Percentiles rank a stretch among this genome's conserved stretches.
phyloP scores from a whole-genome alignment of 2,113 vertebrate species.

The Micronisus gabar region DNA sequence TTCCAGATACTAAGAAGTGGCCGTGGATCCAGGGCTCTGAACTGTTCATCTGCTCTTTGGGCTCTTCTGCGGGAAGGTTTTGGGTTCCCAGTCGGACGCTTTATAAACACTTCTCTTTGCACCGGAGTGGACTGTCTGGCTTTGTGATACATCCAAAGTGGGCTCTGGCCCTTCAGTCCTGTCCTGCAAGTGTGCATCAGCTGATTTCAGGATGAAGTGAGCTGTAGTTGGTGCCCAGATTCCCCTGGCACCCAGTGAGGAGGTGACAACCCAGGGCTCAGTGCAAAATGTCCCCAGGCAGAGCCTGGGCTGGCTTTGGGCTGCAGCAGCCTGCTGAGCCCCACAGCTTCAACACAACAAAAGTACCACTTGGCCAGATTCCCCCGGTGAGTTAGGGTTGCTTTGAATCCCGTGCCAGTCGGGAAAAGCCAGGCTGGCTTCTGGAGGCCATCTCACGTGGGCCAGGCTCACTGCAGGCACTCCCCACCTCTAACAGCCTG shows the following conservation, averaged over 20 bases:
- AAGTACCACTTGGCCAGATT: background rate
- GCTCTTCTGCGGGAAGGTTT: background rate
- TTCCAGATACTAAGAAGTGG: background rate
- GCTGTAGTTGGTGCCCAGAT: background rate
- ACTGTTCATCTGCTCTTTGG: background rate
- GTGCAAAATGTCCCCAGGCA: background rate
- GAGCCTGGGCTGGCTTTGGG: background rate
- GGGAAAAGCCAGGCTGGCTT: background rate
- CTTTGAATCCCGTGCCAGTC: background rate
- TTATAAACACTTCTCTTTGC: background rate
- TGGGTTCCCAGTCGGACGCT: background rate
- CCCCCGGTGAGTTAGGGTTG: background rate
- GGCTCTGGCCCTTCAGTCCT: background rate
- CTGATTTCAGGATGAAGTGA: background rate
- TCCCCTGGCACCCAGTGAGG: background rate
- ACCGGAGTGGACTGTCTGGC: rapidly evolving
- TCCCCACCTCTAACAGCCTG: background rate
- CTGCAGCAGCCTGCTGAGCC: background rate
- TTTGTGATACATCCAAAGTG: rapidly evolving
- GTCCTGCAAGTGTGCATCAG: background rate
- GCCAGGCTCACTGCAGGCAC: background rate
- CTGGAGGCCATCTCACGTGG: background rate
- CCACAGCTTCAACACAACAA: background rate
- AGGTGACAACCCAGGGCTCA: background rate
- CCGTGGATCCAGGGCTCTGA: rapidly evolving